phyloP scores from a whole-genome alignment of 1,140 invertebrate genomes.

The Hyles vespertilio region DNA sequence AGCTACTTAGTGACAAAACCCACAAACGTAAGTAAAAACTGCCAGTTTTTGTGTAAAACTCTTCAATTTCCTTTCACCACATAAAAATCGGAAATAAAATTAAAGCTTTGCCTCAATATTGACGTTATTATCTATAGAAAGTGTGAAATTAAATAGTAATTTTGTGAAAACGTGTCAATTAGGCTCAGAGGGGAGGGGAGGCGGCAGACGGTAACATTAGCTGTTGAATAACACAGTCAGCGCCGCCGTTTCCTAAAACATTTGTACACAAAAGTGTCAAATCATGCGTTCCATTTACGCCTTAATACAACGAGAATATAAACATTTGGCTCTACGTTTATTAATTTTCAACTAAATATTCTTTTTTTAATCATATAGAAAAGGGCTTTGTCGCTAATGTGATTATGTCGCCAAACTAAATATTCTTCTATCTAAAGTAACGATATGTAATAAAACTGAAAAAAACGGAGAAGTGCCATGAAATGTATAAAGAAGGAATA shows the following conservation, averaged over 20 bases:
- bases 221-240: conserved; percentile 41
- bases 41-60: neutral
- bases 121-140: conserved; percentile 52
- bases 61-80: conserved; percentile 43
- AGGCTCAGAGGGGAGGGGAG: conserved; percentile 18
- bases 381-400: too few species aligned
- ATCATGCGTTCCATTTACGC: conserved; percentile 65
- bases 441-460: too few species aligned
- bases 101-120: conserved; percentile 31
- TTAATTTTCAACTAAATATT: neutral
- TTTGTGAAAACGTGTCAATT: conserved; percentile 68
- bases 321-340: conserved; percentile 23
- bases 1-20: too few species aligned
- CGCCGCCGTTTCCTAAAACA: conserved; percentile 60
- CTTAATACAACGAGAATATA: conserved; percentile 19
- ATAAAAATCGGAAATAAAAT: conserved; percentile 32
- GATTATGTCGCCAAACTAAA: too few species aligned
- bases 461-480: too few species aligned
- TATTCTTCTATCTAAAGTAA: too few species aligned
- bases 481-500: too few species aligned
- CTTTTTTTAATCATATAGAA: too few species aligned
- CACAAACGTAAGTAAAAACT: too few species aligned
- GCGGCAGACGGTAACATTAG: conserved; percentile 35
- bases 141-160: conserved; percentile 63
- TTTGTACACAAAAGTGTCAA: conserved; percentile 62